Evolutionary conservation across 1,140 invertebrate species (phyloP), one percentile per base, ranked within the genome.

Genomic region (Tenebrio molitor): DNA sequence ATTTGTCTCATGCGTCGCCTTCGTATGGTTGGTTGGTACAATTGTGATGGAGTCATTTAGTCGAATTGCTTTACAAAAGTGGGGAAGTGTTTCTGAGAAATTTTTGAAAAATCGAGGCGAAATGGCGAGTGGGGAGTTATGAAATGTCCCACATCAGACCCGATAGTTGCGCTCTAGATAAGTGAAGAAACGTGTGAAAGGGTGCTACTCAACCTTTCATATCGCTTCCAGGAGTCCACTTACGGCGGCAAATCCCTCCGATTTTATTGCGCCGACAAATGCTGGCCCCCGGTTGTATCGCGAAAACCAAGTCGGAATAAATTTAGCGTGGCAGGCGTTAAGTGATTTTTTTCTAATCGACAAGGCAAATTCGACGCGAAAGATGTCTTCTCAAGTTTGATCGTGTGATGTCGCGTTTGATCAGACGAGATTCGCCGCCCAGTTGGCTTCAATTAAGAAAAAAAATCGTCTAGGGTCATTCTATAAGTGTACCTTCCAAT

Each of bases 261-360:
- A 58, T 58, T 58, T 58, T 58, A 58, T 58, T 58, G 12, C 25
- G n/a, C n/a, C n/a, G n/a, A n/a, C n/a, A n/a, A n/a, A n/a, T n/a
- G n/a, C n/a, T n/a, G n/a, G n/a, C n/a, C n/a, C n/a, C n/a, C n/a
- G n/a, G n/a, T n/a, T n/a, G n/a, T n/a, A n/a, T n/a, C n/a, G 1
- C 46, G 19, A 53, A 53, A 58, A 58, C 14, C 21, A 58, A 29
- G 19, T 58, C 50, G 25, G 50, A 58, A 25, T 58, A 58, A 58
- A 58, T 58, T 29, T 29, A 12, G 50, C 44, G 29, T 39, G 36
- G 36, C 36, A 58, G 15, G 10, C 50, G 23, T 29, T 58, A 29
- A 29, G 50, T 33, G 44, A n/a, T n/a, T 50, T 58, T 58, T 58
- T 17, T 58, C 21, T 58, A 29, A 58, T 58, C 50, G 23, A 58